Evolutionary conservation across 1,140 invertebrate species (phyloP).

Genomic region (Agraylea sexmaculata): DNA sequence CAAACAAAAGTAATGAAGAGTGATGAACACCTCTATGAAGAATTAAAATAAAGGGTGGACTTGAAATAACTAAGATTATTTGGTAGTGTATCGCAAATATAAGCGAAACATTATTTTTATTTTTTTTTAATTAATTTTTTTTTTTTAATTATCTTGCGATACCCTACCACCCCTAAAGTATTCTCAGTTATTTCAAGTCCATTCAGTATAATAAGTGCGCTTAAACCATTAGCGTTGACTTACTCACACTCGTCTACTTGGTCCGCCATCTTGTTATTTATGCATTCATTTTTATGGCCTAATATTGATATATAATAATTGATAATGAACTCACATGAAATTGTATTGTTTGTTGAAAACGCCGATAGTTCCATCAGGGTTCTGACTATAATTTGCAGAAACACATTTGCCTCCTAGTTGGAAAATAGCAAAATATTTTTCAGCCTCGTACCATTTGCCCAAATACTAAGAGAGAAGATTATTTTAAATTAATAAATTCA

Average conservation of each 20-base stretch:
- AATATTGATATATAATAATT: slow-evolving; percentile 4
- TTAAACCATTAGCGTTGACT: too few relatives aligned
- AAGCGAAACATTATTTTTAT: neutral
- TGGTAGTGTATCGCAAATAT: too few relatives aligned
- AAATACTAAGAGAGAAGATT: slow-evolving; percentile 44
- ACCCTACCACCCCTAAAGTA: too few relatives aligned
- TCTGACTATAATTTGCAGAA: slow-evolving; percentile 49
- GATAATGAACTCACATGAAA: slow-evolving; percentile 41
- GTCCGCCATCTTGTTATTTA: too few relatives aligned
- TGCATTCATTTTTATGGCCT: neutral
- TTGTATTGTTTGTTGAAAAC: slow-evolving; percentile 53
- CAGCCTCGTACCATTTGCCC: slow-evolving; percentile 67
- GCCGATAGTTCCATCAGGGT: slow-evolving; percentile 45
- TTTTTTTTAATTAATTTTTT: neutral
- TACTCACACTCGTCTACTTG: too few relatives aligned
- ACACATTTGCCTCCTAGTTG: slow-evolving; percentile 66
- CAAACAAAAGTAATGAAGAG: too few relatives aligned
- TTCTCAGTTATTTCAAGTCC: too few relatives aligned
- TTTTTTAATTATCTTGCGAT: neutral
- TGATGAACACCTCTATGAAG: slow-evolving; percentile 24
- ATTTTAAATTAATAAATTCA: slow-evolving; percentile 6
- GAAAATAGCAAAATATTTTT: slow-evolving; percentile 64
- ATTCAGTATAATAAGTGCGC: too few relatives aligned
- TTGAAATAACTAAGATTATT: too few relatives aligned
- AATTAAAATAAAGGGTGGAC: neutral